Evolutionary conservation across 2,797 vertebrate species (phyloP).

Genomic region (Lagorchestes hirsutus): DNA sequence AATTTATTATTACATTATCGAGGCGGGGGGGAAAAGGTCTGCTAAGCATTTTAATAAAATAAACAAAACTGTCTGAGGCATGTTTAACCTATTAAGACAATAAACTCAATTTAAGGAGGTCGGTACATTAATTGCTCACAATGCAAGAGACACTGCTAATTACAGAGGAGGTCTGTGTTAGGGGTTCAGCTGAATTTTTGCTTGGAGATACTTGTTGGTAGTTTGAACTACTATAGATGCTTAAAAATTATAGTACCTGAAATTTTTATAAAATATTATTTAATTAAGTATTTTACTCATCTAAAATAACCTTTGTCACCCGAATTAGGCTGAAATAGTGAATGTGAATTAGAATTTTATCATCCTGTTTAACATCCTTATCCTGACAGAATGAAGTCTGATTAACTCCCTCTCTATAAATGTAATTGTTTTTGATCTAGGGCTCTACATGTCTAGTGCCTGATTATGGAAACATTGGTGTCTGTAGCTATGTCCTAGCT

Average conservation of each 20-base stretch:
- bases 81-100: neutral
- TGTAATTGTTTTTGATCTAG: neutral
- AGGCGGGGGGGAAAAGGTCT: too few relatives aligned
- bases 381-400: neutral
- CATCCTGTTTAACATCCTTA: neutral
- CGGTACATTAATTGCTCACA: neutral
- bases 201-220: neutral
- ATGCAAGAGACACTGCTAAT: neutral
- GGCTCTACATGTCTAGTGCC: neutral
- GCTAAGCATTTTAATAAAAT: neutral
- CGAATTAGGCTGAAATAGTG: neutral
- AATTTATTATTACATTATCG: accelerated
- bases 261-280: neutral
- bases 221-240: neutral
- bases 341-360: neutral
- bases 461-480: neutral
- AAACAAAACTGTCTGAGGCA: neutral
- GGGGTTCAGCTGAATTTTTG: neutral
- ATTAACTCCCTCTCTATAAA: neutral
- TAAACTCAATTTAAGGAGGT: neutral
- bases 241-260: neutral
- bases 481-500: neutral
- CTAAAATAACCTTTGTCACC: neutral
- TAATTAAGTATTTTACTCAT: neutral
- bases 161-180: neutral